phyloP scores from a whole-genome alignment of 2,888 invertebrate genomes.

The Bibio marci region DNA sequence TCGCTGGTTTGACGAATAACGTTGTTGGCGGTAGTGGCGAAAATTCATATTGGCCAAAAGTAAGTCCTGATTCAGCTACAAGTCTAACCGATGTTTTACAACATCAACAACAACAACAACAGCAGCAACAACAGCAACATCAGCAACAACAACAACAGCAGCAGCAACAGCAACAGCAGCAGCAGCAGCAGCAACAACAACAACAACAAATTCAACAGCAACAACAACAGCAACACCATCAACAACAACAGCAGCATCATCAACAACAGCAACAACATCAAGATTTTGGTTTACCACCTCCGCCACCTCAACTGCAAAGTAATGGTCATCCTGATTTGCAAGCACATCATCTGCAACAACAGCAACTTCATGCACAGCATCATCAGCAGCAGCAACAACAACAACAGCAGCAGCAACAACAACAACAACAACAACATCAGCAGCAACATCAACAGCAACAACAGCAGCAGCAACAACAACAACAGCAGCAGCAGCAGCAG shows the following conservation, averaged over 20 bases:
- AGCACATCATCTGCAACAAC: slow-evolving; percentile 13
- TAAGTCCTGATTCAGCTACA: slow-evolving; percentile 58
- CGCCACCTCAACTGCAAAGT: slow-evolving; percentile 6
- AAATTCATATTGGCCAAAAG: slow-evolving; percentile 74
- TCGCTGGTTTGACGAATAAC: slow-evolving; percentile 12
- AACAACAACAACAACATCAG: slow-evolving; percentile 19
- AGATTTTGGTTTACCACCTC: slow-evolving; percentile 4
- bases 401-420: slow-evolving; percentile 10
- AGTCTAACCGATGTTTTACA: slow-evolving; percentile 41
- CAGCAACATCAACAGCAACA: slow-evolving; percentile 42
- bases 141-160: slow-evolving; percentile 9
- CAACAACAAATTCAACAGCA: slow-evolving; percentile 12
- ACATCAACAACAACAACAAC: slow-evolving; percentile 39
- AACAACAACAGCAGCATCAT: slow-evolving; percentile 14
- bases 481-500: slow-evolving; percentile 37
- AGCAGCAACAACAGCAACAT: slow-evolving; percentile 26
- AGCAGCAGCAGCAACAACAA: slow-evolving; percentile 6
- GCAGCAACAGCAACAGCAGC: slow-evolving; percentile 9
- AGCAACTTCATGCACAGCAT: slow-evolving; percentile 34
- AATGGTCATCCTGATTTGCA: slow-evolving; percentile 32
- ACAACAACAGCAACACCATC: slow-evolving; percentile 14
- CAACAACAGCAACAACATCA: slow-evolving; percentile 15
- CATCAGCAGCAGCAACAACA: slow-evolving; percentile 22
- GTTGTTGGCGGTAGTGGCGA: slow-evolving; percentile 32
- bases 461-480: slow-evolving; percentile 54